Evolutionary conservation across 2,888 invertebrate genomes (phyloP), one percentile per base, ranked within the genome.

Genomic region (Orthonychiurus folsomi): DNA sequence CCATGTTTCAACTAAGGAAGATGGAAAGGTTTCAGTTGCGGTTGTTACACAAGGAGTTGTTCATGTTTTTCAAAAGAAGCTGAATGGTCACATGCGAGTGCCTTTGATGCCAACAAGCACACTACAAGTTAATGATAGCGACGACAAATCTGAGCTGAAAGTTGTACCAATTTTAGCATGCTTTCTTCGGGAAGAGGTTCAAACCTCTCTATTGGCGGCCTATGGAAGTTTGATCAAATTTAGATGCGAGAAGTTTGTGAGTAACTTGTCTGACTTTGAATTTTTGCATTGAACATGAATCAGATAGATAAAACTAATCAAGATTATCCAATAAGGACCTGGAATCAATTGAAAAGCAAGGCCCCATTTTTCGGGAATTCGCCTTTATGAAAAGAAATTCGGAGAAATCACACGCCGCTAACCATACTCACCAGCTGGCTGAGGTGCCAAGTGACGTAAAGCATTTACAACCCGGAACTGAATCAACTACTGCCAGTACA

Each of bases 11-110:
- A 67, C 62, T 24, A 23, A 65, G 47, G 63, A 68, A 12, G 63
- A 65, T 53, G 73, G 70, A 21, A 62, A 68, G 3, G 65, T 74
- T 18, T 67, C 70, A n/a, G 67, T 80, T 58, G 73, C 76, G 52
- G 83, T 84, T 0, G 81, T 84, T 0, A 89, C 89, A 0, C 87
- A 85, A 74, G 93, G 93, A 0, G 84, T 86, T 3, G 83, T 88
- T 50, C 87, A 91, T 77, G 79, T 89, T 61, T 93, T 89, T 76
- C 82, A 85, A 59, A 86, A 88, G 73, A 83, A 84, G 68, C 79
- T 88, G 48, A 90, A 89, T 78, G 89, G 88, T 82, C 86, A 76
- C 79, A 80, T 73, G 1, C 68, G 66, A 26, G 86, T 86, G 74
- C 85, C 85, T 1, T 69, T 86, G 0, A 85, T 85, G 76, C 85